Conservation (phyloP, 2,113 vertebrate genomes). For the Hemiprocne comata region DNA sequence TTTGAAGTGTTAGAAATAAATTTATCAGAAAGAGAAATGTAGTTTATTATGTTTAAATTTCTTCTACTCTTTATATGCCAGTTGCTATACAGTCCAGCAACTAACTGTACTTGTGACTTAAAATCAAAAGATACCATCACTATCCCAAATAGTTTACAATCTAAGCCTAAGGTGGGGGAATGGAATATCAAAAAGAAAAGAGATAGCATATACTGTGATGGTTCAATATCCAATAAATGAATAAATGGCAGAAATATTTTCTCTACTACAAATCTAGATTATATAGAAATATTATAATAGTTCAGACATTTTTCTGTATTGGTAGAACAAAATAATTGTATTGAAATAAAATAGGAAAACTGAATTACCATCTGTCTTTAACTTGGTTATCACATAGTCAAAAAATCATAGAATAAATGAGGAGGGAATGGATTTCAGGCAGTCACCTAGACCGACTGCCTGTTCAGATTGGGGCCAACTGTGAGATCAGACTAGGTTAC, state of each 20-base stretch:
- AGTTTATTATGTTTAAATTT: background rate
- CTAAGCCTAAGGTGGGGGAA: background rate
- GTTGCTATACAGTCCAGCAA: background rate
- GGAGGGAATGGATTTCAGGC: background rate
- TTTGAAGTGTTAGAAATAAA: background rate
- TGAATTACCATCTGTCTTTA: background rate
- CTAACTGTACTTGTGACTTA: background rate
- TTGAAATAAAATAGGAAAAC: background rate
- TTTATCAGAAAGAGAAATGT: background rate
- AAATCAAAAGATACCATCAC: background rate
- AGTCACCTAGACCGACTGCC: background rate
- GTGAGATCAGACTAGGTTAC: background rate
- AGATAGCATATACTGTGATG: background rate
- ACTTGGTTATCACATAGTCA: background rate
- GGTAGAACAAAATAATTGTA: background rate
- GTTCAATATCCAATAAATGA: background rate
- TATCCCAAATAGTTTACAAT: background rate
- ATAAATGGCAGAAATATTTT: background rate
- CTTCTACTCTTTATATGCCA: background rate
- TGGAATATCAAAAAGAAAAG: background rate
- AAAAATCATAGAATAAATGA: background rate
- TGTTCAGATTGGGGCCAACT: background rate
- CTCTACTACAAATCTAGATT: background rate
- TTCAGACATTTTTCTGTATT: background rate
- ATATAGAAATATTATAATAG: background rate